phyloP scores from a whole-genome alignment of 2,888 invertebrate genomes.

The Agriopis leucophaearia region DNA sequence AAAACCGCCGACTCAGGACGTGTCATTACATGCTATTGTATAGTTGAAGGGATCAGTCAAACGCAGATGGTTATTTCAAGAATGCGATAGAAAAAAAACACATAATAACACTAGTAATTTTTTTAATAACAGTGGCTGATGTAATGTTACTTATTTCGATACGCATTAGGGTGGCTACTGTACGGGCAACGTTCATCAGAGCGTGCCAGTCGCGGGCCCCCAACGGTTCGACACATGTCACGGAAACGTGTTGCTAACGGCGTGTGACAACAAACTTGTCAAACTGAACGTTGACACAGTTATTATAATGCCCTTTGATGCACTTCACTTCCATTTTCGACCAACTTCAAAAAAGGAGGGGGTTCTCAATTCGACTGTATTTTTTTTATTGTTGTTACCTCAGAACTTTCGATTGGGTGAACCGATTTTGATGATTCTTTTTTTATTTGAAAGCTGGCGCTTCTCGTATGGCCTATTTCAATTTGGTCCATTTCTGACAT shows the following conservation, averaged over 20 bases:
- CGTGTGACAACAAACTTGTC: conserved; percentile 2
- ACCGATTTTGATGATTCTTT: too few species aligned
- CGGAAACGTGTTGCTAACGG: conserved; percentile 1
- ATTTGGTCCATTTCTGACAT: too few species aligned
- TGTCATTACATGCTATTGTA: conserved; percentile 40
- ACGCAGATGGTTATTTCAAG: conserved; percentile 7
- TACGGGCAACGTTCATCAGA: neutral
- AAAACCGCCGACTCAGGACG: conserved; percentile 29
- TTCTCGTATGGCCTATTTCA: too few species aligned
- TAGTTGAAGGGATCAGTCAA: conserved; percentile 4
- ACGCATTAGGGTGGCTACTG: neutral
- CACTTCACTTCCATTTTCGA: neutral
- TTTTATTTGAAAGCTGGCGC: too few species aligned
- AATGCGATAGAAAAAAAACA: neutral
- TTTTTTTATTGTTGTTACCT: too few species aligned
- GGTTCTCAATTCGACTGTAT: too few species aligned
- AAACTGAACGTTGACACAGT: neutral
- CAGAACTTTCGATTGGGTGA: too few species aligned
- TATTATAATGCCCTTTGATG: neutral
- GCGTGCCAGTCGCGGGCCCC: neutral
- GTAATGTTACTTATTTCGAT: neutral
- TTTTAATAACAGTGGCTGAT: neutral
- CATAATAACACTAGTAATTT: too few species aligned
- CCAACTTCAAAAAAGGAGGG: too few species aligned
- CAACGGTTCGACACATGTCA: conserved; percentile 21